Evolutionary conservation across 2,113 vertebrate genomes (phyloP).

Genomic region (Romanogobio albipinnatus): DNA sequence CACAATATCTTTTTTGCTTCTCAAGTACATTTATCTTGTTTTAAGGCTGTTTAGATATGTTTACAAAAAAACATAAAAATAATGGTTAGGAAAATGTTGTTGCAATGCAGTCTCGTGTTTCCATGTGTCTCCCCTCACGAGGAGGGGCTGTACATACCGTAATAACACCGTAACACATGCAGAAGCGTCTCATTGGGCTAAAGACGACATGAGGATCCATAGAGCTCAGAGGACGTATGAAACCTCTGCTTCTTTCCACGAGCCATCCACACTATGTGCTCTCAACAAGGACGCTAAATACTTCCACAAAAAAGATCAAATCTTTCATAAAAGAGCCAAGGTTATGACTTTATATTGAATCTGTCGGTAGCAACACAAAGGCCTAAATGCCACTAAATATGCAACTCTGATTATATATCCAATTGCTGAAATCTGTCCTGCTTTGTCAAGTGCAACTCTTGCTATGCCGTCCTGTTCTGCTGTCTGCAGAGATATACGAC

Average conservation of each 20-base stretch:
- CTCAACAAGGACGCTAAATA: not conserved
- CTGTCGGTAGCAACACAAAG: not conserved
- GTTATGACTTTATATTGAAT: not conserved
- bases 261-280: not conserved
- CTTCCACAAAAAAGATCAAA: not conserved
- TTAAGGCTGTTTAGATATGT: not conserved
- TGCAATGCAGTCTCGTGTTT: not conserved
- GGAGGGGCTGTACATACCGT: conserved; percentile 77
- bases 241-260: not conserved
- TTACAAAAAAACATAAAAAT: not conserved
- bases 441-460: not conserved
- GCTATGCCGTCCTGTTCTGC: conserved; percentile 33
- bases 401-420: not conserved
- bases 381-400: not conserved
- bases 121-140: not conserved
- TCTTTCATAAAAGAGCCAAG: not conserved
- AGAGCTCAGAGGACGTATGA: conserved; percentile 49
- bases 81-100: too few species aligned
- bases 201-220: conserved; percentile 78
- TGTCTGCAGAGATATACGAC: conserved; percentile 18
- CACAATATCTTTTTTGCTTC: not conserved
- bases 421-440: not conserved
- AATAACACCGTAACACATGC: conserved; percentile 81
- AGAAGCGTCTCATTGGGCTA: conserved; percentile 85
- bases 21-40: not conserved